phyloP scores from a whole-genome alignment of 2,888 invertebrate species.

The Cerceris ruficornis region DNA sequence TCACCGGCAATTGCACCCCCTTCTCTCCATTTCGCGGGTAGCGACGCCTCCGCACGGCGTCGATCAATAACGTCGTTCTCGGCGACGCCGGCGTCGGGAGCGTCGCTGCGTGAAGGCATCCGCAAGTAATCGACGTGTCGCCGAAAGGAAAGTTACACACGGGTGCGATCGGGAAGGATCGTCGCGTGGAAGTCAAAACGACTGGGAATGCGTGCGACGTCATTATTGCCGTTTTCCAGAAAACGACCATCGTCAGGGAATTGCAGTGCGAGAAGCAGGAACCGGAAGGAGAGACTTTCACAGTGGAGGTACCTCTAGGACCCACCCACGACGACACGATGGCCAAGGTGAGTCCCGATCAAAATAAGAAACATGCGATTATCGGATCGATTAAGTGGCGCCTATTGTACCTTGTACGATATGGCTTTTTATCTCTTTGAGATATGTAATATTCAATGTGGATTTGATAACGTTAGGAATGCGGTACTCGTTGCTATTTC shows the following conservation, averaged over 20 bases:
- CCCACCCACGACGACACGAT: slow-evolving; percentile 62
- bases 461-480: neutral
- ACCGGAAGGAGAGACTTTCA: slow-evolving; percentile 39
- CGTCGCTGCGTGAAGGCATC: slow-evolving; percentile 64
- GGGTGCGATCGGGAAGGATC: slow-evolving; percentile 39
- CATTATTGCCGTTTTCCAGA: slow-evolving; percentile 25
- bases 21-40: slow-evolving; percentile 45
- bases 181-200: slow-evolving; percentile 28
- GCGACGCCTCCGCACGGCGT: slow-evolving; percentile 64
- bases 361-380: slow-evolving; percentile 22
- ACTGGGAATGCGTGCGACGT: slow-evolving; percentile 50
- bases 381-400: neutral
- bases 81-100: slow-evolving; percentile 63
- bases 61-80: slow-evolving; percentile 66
- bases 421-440: neutral
- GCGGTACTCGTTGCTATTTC: slow-evolving; percentile 6
- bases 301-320: slow-evolving; percentile 47
- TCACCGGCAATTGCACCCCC: slow-evolving; percentile 50
- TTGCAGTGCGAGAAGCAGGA: slow-evolving; percentile 23
- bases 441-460: too few relatives aligned
- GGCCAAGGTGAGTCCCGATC: slow-evolving; percentile 59
- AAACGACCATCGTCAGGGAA: slow-evolving; percentile 43
- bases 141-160: slow-evolving; percentile 45
- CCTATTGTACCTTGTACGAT: neutral
- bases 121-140: slow-evolving; percentile 59